Evolutionary conservation across 2,113 vertebrate species (phyloP).

Genomic region (Boleophthalmus pectinirostris): DNA sequence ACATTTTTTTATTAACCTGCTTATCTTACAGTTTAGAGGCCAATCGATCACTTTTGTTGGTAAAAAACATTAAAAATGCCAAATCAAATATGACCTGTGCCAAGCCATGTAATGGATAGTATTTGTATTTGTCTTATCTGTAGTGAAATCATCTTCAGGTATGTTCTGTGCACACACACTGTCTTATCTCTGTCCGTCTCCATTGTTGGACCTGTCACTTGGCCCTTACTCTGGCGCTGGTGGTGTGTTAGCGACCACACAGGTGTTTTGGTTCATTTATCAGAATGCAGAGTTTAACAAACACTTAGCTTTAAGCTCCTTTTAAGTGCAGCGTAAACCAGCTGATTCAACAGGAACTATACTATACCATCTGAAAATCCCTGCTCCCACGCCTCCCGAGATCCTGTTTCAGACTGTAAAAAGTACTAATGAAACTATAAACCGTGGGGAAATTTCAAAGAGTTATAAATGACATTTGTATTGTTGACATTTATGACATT

Average conservation of each 20-base stretch:
- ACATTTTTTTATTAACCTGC: too few relatives aligned
- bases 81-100: constrained; percentile 34
- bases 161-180: constrained; percentile 52
- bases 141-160: constrained; percentile 51
- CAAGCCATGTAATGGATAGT: constrained; percentile 47
- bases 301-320: constrained; percentile 35
- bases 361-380: constrained; percentile 6
- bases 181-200: constrained; percentile 59
- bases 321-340: constrained; percentile 27
- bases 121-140: constrained; percentile 57
- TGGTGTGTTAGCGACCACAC: constrained; percentile 50
- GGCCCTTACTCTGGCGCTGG: constrained; percentile 9
- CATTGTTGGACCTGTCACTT: constrained; percentile 53
- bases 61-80: constrained; percentile 20
- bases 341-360: constrained; percentile 27
- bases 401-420: constrained; percentile 6
- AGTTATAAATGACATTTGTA: not conserved
- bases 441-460: not conserved
- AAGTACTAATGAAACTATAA: constrained; percentile 13
- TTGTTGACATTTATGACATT: too few relatives aligned
- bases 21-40: not conserved
- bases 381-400: constrained; percentile 1
- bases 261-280: constrained; percentile 47
- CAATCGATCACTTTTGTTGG: constrained; percentile 15
- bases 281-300: constrained; percentile 18